These are phyloP conservation scores for Eriocheir sinensis DNA, from an alignment of 1,140 invertebrate species.

Conservation along the genomic window DNA sequence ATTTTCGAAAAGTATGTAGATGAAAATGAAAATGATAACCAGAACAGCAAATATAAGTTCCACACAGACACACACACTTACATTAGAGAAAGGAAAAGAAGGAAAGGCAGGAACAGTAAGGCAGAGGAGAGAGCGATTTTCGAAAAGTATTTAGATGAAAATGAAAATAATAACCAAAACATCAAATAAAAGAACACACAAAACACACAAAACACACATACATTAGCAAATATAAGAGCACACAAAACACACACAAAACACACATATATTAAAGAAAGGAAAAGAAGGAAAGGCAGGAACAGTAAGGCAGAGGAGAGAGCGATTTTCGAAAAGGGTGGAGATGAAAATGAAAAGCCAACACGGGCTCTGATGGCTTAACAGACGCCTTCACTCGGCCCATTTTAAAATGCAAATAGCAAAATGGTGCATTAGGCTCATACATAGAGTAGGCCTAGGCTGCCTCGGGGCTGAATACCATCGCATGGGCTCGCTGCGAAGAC, in stretches of 20 bases:
- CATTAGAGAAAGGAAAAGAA: not conserved
- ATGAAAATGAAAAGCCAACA: constrained; percentile 72
- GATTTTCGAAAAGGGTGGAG: constrained; percentile 60
- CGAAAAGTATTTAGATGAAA: not conserved
- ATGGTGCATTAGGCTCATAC: constrained; percentile 77
- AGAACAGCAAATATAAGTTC: not conserved
- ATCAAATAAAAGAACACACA: not conserved
- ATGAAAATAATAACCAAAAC: not conserved
- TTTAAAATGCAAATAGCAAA: constrained; percentile 77
- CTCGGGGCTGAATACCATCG: constrained; percentile 70
- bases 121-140: not conserved
- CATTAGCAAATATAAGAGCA: not conserved
- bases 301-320: not conserved
- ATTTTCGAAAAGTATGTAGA: not conserved
- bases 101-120: not conserved
- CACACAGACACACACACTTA: too few relatives aligned
- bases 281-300: not conserved
- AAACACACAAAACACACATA: not conserved
- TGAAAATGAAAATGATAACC: not conserved
- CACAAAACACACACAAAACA: not conserved
- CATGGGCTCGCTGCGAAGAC: constrained; percentile 31
- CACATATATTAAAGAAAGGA: not conserved
- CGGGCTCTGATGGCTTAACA: constrained; percentile 52
- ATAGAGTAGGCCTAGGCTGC: constrained; percentile 74
- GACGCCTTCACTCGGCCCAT: constrained; percentile 71